Base-by-base conservation (phyloP, 2,888 invertebrate species). In the Metellina segmentata region DNA sequence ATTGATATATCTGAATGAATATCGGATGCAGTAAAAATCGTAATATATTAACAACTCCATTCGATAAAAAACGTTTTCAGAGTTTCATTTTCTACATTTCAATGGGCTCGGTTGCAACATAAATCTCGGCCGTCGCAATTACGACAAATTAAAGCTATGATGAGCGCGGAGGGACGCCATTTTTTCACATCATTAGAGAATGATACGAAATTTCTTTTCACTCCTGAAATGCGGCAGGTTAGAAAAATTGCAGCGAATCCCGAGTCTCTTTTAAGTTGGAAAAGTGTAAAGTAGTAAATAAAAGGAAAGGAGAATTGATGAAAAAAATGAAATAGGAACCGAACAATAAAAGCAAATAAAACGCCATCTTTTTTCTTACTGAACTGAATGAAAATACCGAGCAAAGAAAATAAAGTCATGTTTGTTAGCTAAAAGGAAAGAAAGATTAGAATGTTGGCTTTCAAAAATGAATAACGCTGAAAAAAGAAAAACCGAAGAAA, bases 381-480 rank as follows among this genome's bases (percentile, higher is more conserved):
- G 9, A 61, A 61, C 13, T 61, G 61, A 61, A 61, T 16, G 61
- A 61, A 61, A 61, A 61, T 61, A 61, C 16, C 61, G 61, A 5
- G 61, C 61, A 61, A 82, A 61, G 69, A 82, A 16, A 70, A 81
- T 48, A 82, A 70, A 82, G 81, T 61, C 19, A 19, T 82, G 51
- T 82, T 82, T 71, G 70, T 71, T 70, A 82, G 51, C 71, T 82
- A 51, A 82, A 82, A 82, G 71, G 81, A 82, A 69, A 71, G 49
- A 82, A 48, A 82, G 81, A 82, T 82, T 71, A 82, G 81, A 82
- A 71, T 71, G 81, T 71, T 69, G 69, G 70, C 71, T 70, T 71
- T 82, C 70, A 82, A 20, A 82, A 82, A 82, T 82, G 81, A 82
- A 82, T 82, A 82, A 82, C 49, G 34, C 13, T 19, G 81, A 82